Conservation (phyloP, 2,888 invertebrate genomes). For the Tenthredo distinguenda region DNA sequence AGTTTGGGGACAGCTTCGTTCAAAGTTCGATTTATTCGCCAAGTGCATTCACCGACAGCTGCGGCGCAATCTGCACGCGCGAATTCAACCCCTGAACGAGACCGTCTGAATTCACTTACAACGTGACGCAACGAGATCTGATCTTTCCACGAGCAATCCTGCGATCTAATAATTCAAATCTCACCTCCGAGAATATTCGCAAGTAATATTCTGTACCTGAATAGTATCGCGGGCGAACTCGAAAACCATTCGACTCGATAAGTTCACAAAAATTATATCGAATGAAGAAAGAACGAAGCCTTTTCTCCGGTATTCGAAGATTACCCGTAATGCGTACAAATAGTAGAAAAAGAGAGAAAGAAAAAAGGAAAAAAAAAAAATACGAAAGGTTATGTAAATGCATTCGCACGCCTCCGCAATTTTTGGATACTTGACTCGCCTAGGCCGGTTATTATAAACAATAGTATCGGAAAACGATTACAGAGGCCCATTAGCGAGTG, state of each 20-base stretch:
- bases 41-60: conserved; percentile 48
- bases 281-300: not conserved
- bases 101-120: conserved; percentile 5
- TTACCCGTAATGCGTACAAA: not conserved
- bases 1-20: conserved; percentile 46
- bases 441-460: conserved; percentile 58
- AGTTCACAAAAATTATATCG: not conserved
- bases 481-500: conserved; percentile 55
- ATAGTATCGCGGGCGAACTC: not conserved
- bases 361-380: not conserved
- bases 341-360: not conserved
- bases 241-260: not conserved
- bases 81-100: not conserved
- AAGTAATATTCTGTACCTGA: not conserved
- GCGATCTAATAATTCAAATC: not conserved
- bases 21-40: conserved; percentile 45
- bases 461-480: conserved; percentile 63
- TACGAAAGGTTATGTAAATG: conserved; percentile 3
- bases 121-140: not conserved
- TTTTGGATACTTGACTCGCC: conserved; percentile 33
- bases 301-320: not conserved
- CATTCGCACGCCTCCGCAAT: conserved; percentile 3
- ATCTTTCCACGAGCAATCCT: not conserved
- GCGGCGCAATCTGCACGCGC: conserved; percentile 34
- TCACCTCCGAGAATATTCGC: not conserved